Evolutionary conservation across 1,140 invertebrate genomes (phyloP).

Genomic region (Vanessa atalanta): DNA sequence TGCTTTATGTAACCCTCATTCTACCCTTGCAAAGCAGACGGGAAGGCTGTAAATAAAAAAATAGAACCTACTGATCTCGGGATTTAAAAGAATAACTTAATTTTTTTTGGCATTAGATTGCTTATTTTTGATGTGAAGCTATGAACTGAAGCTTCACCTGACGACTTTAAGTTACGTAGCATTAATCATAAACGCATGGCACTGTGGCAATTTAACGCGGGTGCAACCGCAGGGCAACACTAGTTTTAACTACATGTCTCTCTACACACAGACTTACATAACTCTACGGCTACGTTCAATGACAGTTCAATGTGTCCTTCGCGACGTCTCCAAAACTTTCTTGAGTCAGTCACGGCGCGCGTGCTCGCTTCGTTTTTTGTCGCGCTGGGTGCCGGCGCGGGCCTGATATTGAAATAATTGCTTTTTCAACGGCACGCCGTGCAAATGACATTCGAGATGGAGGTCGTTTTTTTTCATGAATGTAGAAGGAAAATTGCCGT

Average conservation of each 20-base stretch:
- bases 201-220: no score
- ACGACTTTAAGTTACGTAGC: no score
- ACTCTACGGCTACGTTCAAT: slow-evolving; percentile 21
- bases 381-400: slow-evolving; percentile 66
- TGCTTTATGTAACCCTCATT: no score
- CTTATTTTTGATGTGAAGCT: no score
- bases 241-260: background rate
- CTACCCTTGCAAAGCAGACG: no score
- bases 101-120: no score
- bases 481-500: slow-evolving; percentile 69
- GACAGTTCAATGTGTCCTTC: slow-evolving; percentile 52
- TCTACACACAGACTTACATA: slow-evolving; percentile 6
- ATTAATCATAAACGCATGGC: no score
- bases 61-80: no score
- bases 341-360: slow-evolving; percentile 67
- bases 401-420: slow-evolving; percentile 79
- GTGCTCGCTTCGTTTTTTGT: slow-evolving; percentile 71
- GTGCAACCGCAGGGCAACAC: no score
- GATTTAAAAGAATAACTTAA: no score
- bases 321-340: slow-evolving; percentile 64
- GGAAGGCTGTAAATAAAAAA: no score
- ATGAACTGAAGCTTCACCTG: no score
- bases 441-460: slow-evolving; percentile 80
- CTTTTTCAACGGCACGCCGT: slow-evolving; percentile 79
- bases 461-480: slow-evolving; percentile 72